A percentile compares a stretch with the other conserved stretches of the same genome.
Evolutionary conservation across 2,113 vertebrate genomes (phyloP).

Genomic region (Misgurnus anguillicaudatus): DNA sequence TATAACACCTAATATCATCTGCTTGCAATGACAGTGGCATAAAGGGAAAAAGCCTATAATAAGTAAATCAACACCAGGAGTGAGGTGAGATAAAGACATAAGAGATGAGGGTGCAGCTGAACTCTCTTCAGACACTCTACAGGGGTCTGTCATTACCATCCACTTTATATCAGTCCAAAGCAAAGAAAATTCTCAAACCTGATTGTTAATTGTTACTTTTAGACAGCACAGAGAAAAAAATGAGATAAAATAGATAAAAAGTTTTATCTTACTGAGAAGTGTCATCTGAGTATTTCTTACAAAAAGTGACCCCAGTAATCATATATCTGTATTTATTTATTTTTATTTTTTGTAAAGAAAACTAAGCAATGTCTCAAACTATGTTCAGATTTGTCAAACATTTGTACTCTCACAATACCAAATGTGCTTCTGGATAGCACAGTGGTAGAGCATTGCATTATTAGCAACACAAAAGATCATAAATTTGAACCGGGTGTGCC

Average conservation of each 20-base stretch:
- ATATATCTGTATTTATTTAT: no score
- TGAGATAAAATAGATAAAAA: background rate
- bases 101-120: slow-evolving; percentile 5
- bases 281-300: no score
- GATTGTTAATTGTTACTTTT: background rate
- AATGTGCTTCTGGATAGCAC: no score
- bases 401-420: background rate
- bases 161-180: background rate
- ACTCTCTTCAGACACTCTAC: slow-evolving; percentile 13
- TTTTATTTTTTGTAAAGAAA: no score
- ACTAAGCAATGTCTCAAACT: background rate
- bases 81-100: background rate
- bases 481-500: no score
- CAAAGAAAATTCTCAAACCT: background rate
- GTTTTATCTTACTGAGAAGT: no score
- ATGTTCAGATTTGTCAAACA: background rate
- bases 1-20: slow-evolving; percentile 42
- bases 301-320: no score
- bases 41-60: slow-evolving; percentile 37
- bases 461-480: no score
- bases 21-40: slow-evolving; percentile 31
- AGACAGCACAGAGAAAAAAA: no score
- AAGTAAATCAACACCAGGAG: slow-evolving; percentile 40
- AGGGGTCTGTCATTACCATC: slow-evolving; percentile 17
- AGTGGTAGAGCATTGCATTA: no score